Percentiles rank a stretch among this genome's conserved stretches.
Evolutionary conservation across 2,797 vertebrate species (phyloP).

Genomic region (Mastacembelus armatus): DNA sequence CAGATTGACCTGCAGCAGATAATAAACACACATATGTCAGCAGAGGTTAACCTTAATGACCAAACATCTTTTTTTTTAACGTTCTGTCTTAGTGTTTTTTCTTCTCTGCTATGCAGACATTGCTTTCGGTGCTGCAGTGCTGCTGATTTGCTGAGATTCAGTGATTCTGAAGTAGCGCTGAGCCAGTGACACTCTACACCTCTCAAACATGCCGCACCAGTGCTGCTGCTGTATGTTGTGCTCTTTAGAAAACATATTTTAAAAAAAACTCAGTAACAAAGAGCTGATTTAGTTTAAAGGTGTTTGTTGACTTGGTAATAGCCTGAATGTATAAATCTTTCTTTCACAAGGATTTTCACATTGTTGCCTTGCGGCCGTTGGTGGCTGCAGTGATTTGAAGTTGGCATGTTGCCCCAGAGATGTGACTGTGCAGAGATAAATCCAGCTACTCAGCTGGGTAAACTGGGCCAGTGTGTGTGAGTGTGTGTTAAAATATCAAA

Average conservation of each 20-base stretch:
- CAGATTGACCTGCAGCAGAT: conserved; percentile 12
- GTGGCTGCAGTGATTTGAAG: conserved; percentile 21
- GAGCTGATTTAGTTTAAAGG: neutral
- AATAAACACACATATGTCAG: conserved; percentile 3
- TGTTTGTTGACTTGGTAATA: neutral
- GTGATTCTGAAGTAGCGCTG: conserved; percentile 60
- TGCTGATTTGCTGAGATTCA: conserved; percentile 59
- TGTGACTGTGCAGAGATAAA: conserved; percentile 45
- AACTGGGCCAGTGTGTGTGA: neutral
- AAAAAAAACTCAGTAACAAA: neutral
- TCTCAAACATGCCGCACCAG: conserved; percentile 4
- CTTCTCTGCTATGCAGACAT: conserved; percentile 4
- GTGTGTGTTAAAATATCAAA: neutral
- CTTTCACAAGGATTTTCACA: conserved; percentile 26
- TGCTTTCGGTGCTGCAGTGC: conserved; percentile 55
- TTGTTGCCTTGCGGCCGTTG: conserved; percentile 12
- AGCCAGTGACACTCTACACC: conserved; percentile 66
- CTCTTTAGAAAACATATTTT: conserved; percentile 1
- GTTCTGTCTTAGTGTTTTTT: too few species aligned
- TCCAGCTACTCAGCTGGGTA: neutral
- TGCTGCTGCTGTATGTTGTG: neutral
- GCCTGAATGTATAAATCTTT: conserved; percentile 26
- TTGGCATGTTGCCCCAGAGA: conserved; percentile 33
- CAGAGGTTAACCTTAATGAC: neutral
- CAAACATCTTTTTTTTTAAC: neutral